phyloP scores from a whole-genome alignment of 2,113 vertebrate species.

The Gracilinanus agilis region DNA sequence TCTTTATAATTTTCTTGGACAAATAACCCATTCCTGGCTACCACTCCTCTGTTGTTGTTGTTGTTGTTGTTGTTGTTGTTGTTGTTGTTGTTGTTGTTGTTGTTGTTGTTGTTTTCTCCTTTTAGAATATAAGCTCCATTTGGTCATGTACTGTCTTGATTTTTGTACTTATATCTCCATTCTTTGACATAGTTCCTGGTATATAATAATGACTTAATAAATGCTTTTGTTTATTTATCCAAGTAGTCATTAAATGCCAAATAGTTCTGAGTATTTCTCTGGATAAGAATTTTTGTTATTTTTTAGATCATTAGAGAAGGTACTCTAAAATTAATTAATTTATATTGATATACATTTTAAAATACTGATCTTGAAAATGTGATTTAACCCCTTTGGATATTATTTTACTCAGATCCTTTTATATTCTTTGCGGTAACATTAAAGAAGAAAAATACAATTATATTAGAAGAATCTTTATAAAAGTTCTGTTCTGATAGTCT shows the following conservation, averaged over 20 bases:
- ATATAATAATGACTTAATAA: neutral
- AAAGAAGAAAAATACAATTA: neutral
- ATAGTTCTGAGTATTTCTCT: neutral
- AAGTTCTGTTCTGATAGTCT: neutral
- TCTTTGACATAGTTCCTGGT: neutral
- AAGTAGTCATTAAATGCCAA: neutral
- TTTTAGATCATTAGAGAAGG: neutral
- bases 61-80: neutral
- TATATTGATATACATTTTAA: neutral
- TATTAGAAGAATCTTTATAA: neutral
- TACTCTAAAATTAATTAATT: neutral
- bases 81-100: neutral
- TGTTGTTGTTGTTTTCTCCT: neutral
- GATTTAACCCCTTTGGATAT: neutral
- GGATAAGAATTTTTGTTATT: neutral
- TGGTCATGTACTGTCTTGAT: neutral
- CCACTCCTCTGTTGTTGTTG: too few species aligned
- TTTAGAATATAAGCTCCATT: neutral
- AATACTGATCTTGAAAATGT: neutral
- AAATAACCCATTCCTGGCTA: neutral
- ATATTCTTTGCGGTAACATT: neutral
- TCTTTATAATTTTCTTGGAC: neutral
- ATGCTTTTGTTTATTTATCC: neutral
- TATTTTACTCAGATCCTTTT: neutral
- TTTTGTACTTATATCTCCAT: neutral